Evolutionary conservation across 2,113 vertebrate species (phyloP).

Genomic region (Isurus oxyrinchus): DNA sequence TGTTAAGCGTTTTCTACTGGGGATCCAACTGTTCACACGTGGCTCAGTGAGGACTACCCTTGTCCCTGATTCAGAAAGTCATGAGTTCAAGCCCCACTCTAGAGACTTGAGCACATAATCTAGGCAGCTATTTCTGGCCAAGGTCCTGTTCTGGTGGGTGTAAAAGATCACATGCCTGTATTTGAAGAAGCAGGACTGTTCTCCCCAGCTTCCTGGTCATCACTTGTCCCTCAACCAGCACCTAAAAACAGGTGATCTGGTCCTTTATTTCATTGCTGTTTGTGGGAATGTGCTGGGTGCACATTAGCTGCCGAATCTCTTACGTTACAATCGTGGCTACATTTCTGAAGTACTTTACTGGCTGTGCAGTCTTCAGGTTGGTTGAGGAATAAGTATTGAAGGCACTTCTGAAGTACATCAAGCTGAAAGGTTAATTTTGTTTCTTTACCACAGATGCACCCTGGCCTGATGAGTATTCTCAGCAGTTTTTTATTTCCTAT

Average conservation of each 20-base stretch:
- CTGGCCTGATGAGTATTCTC: not conserved
- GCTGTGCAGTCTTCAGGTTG: not conserved
- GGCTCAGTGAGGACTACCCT: not conserved
- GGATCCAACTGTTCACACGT: not conserved
- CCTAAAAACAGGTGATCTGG: not conserved
- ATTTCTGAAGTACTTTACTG: not conserved
- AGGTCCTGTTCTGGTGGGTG: no score
- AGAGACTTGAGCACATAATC: not conserved
- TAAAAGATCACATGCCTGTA: not conserved
- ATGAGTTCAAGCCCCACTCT: not conserved
- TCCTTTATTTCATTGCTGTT: not conserved
- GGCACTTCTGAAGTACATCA: not conserved
- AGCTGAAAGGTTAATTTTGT: not conserved
- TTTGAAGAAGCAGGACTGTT: not conserved
- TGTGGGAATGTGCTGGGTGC: not conserved
- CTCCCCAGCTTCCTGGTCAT: not conserved
- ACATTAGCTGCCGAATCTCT: not conserved
- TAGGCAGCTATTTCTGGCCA: not conserved
- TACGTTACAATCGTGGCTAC: not conserved
- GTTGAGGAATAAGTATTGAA: not conserved
- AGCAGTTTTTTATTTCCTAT: not conserved
- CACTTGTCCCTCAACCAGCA: not conserved
- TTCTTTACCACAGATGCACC: not conserved
- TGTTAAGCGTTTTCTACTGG: not conserved
- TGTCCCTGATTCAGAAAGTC: not conserved